Percentiles rank a stretch among this genome's conserved stretches.
These are phyloP conservation scores for Microctenopoma stevenorrisi DNA, from an alignment of 2,797 vertebrate species.

Conservation along the genomic window DNA sequence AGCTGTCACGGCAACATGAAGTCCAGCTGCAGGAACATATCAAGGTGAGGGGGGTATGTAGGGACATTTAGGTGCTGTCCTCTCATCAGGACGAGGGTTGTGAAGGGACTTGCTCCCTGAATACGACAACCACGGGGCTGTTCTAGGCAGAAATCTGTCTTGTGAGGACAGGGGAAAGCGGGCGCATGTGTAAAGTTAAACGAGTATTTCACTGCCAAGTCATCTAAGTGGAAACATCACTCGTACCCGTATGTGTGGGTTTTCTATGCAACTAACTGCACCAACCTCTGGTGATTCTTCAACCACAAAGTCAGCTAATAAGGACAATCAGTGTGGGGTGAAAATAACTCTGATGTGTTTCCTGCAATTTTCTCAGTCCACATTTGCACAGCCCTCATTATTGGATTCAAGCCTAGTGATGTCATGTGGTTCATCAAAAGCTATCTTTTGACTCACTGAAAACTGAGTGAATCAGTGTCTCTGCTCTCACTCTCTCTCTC, in stretches of 20 bases:
- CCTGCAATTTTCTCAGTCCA: conserved; percentile 16
- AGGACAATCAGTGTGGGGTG: conserved; percentile 8
- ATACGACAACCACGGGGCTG: conserved; percentile 15
- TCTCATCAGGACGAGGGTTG: background rate
- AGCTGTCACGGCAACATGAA: conserved; percentile 95
- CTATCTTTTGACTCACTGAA: background rate
- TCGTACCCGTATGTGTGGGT: conserved; percentile 21
- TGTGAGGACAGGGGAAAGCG: conserved; percentile 49
- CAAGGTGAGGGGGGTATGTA: conserved; percentile 82
- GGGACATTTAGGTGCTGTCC: background rate
- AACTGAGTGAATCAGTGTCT: background rate
- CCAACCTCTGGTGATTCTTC: conserved; percentile 27
- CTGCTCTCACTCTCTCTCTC: conserved; percentile 14
- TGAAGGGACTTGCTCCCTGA: background rate
- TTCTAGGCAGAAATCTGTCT: conserved; percentile 54
- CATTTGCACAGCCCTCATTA: conserved; percentile 9
- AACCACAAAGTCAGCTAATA: conserved; percentile 28
- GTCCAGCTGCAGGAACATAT: conserved; percentile 95
- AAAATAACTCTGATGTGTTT: conserved; percentile 37
- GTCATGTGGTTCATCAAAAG: background rate
- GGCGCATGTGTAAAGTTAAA: conserved; percentile 27
- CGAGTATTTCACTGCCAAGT: conserved; percentile 41
- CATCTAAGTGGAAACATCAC: conserved; percentile 61
- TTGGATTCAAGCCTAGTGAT: background rate
- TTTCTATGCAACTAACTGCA: conserved; percentile 7